Conservation (phyloP, 2,888 invertebrate species). For the Cacoxenus indagator region DNA sequence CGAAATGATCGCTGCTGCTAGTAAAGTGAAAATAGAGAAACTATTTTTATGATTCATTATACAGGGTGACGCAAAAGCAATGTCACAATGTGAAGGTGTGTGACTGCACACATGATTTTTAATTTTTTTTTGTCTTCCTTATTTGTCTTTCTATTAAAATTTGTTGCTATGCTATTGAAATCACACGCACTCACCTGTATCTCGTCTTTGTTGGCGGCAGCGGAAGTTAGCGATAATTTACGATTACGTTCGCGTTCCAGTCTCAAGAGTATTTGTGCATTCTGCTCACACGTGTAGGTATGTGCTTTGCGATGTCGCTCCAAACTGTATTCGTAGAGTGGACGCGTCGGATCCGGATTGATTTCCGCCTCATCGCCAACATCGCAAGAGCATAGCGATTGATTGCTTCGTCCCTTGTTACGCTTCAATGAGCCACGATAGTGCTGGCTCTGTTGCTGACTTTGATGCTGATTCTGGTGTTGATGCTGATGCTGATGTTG, state of each 20-base stretch:
- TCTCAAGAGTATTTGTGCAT: constrained; percentile 71
- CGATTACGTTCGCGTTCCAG: constrained; percentile 69
- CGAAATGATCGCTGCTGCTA: no score
- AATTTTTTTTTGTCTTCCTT: background rate
- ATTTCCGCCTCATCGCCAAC: constrained; percentile 69
- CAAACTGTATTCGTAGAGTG: constrained; percentile 71
- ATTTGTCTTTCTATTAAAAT: constrained; percentile 4
- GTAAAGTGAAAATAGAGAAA: no score
- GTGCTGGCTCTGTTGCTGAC: constrained; percentile 25
- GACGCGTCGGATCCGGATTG: constrained; percentile 68
- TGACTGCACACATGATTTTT: background rate
- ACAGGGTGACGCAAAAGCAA: no score
- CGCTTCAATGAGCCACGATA: constrained; percentile 67
- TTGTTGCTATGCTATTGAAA: constrained; percentile 18
- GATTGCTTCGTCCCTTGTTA: constrained; percentile 69
- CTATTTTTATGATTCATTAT: no score
- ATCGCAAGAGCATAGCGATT: constrained; percentile 70
- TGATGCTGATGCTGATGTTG: constrained; percentile 11
- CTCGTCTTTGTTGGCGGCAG: constrained; percentile 33
- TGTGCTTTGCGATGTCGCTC: constrained; percentile 71
- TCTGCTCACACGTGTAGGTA: constrained; percentile 73
- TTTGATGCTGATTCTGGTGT: constrained; percentile 13
- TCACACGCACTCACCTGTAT: constrained; percentile 63
- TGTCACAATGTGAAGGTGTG: no score
- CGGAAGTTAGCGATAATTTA: constrained; percentile 59